Base-by-base conservation (phyloP, 1,140 invertebrate genomes). In the Papilio machaon region DNA sequence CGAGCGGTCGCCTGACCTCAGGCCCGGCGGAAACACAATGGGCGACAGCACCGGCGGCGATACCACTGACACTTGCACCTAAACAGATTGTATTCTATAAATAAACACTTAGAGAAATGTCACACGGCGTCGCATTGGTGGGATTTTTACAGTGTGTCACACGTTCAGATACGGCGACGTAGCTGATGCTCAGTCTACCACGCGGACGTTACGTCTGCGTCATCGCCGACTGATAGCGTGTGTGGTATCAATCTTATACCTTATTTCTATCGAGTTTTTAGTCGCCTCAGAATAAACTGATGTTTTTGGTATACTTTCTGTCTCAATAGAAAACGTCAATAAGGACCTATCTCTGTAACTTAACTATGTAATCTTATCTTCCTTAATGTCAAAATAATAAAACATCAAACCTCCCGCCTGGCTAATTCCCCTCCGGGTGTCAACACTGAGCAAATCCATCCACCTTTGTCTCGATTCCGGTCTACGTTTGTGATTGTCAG, bases 1-100 rank as follows among this genome's bases (percentile, higher is more conserved):
- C 1, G 97, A 96, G 70, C 97, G 94, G 88, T 97, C 97, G 1
- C 97, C 97, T 91, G 98, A 96, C 87, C 97, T 96, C 30, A 97
- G 91, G 82, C 96, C 96, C 6, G 96, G 94, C 2, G 97, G 97
- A 85, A 98, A 97, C 85, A 96, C 95, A 85, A 97, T 96, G 2
- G 96, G 96, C 70, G 96, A 96, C 83, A 97, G 95, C n/a, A 97
- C 95, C 2, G 97, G 97, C 15, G 97, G 97, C 95, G 97, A 97
- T 88, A 96, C 96, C 38, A 97, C 96, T 38, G 90, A 88, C 60
- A 94, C 81, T 90, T 92, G 92, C 8, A 94, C 91, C 93, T 94
- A 80, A 67, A 83, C 54, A 58, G 43, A 54, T 58, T 52, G 49
- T 52, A 52, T 43, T 6, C 1, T 7, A 58, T 58, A 1, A 19